These are phyloP conservation scores for Ooceraea biroi DNA, from an alignment of 1,140 invertebrate species.

Conservation along the genomic window DNA sequence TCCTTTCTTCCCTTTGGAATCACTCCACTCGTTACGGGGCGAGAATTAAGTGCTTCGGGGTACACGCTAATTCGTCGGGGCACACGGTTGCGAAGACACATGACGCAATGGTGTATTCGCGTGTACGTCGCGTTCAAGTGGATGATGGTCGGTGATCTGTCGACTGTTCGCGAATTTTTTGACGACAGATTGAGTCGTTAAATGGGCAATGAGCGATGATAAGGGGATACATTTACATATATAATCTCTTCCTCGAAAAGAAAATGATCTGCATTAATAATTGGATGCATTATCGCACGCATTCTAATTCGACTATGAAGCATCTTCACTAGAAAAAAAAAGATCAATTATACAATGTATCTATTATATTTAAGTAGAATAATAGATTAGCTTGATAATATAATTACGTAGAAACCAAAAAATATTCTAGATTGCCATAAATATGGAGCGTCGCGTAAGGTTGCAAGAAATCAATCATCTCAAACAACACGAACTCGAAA, in stretches of 20 bases:
- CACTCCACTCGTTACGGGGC: constrained; percentile 57
- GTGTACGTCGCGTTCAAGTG: not conserved
- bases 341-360: no score
- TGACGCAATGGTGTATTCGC: constrained; percentile 39
- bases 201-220: not conserved
- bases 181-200: not conserved
- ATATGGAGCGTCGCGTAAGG: no score
- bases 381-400: no score
- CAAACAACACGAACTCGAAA: not conserved
- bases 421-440: not conserved
- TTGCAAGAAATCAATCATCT: not conserved
- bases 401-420: not conserved
- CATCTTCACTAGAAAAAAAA: no score
- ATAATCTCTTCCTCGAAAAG: not conserved
- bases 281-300: no score
- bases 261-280: no score
- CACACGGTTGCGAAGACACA: constrained; percentile 13
- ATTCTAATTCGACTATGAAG: not conserved
- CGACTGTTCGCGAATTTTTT: constrained; percentile 4
- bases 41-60: constrained; percentile 60
- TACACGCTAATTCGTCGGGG: constrained; percentile 54
- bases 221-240: not conserved
- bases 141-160: constrained; percentile 2
- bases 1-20: constrained; percentile 40
- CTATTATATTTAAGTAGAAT: no score